phyloP scores from a whole-genome alignment of 2,797 vertebrate species.

The Anabas testudineus region DNA sequence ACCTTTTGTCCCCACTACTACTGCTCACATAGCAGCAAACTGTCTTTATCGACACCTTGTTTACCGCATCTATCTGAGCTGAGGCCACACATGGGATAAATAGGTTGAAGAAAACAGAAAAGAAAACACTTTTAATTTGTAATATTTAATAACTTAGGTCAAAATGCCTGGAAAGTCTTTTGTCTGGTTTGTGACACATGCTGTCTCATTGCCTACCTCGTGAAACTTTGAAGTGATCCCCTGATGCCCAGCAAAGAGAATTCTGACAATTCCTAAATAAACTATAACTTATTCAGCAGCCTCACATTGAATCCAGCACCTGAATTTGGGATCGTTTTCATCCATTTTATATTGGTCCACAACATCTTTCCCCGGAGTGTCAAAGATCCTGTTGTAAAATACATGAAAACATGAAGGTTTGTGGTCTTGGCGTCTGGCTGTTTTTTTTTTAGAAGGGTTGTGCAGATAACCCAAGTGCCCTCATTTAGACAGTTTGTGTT shows the following conservation, averaged over 20 bases:
- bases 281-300: conserved; percentile 73
- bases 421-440: conserved; percentile 7
- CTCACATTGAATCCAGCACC: conserved; percentile 45
- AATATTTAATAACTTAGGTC: conserved; percentile 10
- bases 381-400: conserved; percentile 48
- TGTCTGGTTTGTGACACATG: conserved; percentile 18
- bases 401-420: conserved; percentile 49
- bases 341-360: conserved; percentile 41
- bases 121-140: conserved; percentile 2
- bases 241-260: conserved; percentile 56
- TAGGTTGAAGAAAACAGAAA: not conserved
- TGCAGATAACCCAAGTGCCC: conserved; percentile 18
- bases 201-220: conserved; percentile 50
- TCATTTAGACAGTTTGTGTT: conserved; percentile 9
- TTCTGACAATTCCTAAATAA: conserved; percentile 73
- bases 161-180: conserved; percentile 20
- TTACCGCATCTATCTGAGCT: not conserved
- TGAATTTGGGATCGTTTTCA: conserved; percentile 65
- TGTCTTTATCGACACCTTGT: not conserved
- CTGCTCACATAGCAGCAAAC: not conserved
- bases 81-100: not conserved
- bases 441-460: conserved; percentile 26
- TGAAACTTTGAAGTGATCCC: conserved; percentile 73
- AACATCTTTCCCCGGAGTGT: conserved; percentile 35
- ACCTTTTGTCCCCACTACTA: conserved; percentile 6